These are phyloP conservation scores for Eupithecia tripunctaria DNA, from an alignment of 2,888 invertebrate genomes.

Conservation along the genomic window DNA sequence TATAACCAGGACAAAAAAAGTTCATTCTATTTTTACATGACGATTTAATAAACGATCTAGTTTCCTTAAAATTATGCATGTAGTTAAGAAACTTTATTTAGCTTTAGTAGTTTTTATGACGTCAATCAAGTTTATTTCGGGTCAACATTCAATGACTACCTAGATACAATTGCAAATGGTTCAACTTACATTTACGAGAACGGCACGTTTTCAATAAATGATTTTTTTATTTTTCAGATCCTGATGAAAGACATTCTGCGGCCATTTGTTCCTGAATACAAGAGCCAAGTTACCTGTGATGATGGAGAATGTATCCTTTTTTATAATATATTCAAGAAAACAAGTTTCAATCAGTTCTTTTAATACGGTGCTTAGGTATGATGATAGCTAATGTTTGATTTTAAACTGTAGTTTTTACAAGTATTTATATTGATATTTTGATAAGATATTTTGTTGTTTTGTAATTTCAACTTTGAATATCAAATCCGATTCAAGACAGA, in stretches of 20 bases:
- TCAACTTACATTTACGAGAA: not conserved
- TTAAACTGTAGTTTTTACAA: not conserved
- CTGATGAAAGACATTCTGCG: slow-evolving; percentile 95
- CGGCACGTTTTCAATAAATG: not conserved
- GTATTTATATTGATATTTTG: no score
- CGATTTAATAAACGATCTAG: not conserved
- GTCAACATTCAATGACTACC: slow-evolving; percentile 19
- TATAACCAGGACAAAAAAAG: not conserved
- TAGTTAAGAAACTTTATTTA: not conserved
- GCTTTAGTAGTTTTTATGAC: not conserved
- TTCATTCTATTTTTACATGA: not conserved
- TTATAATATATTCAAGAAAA: slow-evolving; percentile 20
- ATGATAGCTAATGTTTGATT: not conserved
- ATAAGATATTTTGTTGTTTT: no score
- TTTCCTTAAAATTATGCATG: not conserved
- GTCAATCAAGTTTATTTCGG: slow-evolving; percentile 11
- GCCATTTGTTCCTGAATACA: slow-evolving; percentile 96
- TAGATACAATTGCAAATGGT: not conserved
- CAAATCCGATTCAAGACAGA: not conserved
- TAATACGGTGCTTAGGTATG: not conserved
- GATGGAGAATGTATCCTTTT: slow-evolving; percentile 90
- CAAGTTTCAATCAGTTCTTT: not conserved
- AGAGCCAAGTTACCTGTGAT: slow-evolving; percentile 92
- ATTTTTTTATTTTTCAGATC: slow-evolving; percentile 70
- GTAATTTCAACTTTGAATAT: not conserved